These are phyloP conservation scores for Phrynosoma blainvillii DNA, from an alignment of 2,113 vertebrate genomes.

Conservation along the genomic window DNA sequence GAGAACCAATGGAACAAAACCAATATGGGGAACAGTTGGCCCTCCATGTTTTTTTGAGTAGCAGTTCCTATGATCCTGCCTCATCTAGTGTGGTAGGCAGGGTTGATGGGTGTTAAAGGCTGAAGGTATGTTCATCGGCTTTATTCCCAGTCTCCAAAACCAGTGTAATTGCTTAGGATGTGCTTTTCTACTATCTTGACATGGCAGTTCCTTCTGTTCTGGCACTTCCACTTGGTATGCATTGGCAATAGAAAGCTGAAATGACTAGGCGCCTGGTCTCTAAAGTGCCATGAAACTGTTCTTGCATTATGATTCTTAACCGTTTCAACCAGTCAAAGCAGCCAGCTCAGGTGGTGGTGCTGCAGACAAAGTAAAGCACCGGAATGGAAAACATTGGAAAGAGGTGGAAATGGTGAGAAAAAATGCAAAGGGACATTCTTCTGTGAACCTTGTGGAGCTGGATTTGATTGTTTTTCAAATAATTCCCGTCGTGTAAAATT, in stretches of 20 bases:
- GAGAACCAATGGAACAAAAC: too few species aligned
- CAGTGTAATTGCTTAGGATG: rapidly evolving
- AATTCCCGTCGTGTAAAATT: neutral
- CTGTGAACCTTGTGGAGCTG: too few species aligned
- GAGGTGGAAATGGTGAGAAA: neutral
- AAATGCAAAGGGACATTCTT: neutral
- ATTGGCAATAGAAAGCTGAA: neutral
- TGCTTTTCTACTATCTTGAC: neutral
- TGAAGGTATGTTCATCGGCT: neutral
- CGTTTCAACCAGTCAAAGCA: neutral
- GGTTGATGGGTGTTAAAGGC: too few species aligned
- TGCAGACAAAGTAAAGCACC: neutral
- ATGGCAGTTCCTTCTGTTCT: neutral
- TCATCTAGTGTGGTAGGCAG: too few species aligned
- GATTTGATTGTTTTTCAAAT: too few species aligned
- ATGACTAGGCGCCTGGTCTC: conserved; percentile 25
- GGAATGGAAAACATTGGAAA: rapidly evolving
- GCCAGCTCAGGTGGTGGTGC: rapidly evolving
- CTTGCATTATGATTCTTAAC: neutral
- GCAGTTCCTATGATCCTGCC: too few species aligned
- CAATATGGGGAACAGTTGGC: too few species aligned
- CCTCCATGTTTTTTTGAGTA: too few species aligned
- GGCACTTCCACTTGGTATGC: neutral
- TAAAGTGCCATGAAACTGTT: neutral
- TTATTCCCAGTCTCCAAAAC: neutral